Evolutionary conservation across 2,113 vertebrate species (phyloP), one percentile per base, ranked within the genome.

Genomic region (Phrynosoma platyrhinos): DNA sequence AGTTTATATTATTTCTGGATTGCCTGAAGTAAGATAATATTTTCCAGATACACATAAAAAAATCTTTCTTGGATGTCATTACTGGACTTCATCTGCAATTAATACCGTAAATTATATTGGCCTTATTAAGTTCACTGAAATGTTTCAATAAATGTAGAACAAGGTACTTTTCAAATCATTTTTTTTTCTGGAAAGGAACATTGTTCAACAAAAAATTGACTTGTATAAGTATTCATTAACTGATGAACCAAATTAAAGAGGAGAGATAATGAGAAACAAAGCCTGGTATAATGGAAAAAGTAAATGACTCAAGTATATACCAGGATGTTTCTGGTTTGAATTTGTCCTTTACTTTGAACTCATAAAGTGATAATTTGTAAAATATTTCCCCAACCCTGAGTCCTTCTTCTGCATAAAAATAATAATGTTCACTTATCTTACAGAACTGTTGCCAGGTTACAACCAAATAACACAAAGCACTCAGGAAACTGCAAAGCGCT

Each of bases 1-100:
- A 1, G 1, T 66, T 62, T 0, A 0, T 5, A 76, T 52, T 21
- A 1, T 68, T 64, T 83, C 71, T 42, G 0, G 1, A 0, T 14
- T 40, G 21, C 40, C 52, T 30, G 20, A 74, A 21, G 52, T 25
- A 62, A 55, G 10, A 84, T 58, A 72, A 83, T 72, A 4, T 7
- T 53, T 53, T 72, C 27, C 42, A 71, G 16, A n/a, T 7, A 13
- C 40, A 71, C 5, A 30, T 10, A 80, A 5, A 72, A 72, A 30
- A 52, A 81, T 62, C 79, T 14, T 3, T 20, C 42, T 23, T 47
- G 23, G 30, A 32, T 83, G 82, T 72, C 10, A 10, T 71, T 69
- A 58, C 30, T 40, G 30, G n/a, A 25, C 14, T 84, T 6, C n/a
- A 84, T 84, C 69, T 40, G n/a, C n/a, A 84, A 47, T 36, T 62